Conservation (phyloP, 2,113 vertebrate species). For the Pelusios castaneus region DNA sequence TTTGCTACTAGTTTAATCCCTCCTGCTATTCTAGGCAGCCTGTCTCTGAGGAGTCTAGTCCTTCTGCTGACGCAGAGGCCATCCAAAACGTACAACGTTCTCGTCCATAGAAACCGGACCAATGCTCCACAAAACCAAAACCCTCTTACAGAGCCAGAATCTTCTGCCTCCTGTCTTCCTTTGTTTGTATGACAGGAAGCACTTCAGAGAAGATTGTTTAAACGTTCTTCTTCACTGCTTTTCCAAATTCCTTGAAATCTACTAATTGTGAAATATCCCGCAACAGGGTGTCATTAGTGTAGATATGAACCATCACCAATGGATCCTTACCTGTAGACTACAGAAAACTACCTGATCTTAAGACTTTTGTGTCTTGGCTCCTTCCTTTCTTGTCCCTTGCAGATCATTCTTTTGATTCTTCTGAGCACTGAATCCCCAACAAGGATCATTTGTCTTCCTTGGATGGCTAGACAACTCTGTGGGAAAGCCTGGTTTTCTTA, state of each 20-base stretch:
- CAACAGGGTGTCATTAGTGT: background rate
- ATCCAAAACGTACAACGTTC: background rate
- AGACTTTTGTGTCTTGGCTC: too few species aligned
- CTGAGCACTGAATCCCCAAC: too few species aligned
- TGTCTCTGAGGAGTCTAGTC: too few species aligned
- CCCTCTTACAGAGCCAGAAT: background rate
- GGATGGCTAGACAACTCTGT: too few species aligned
- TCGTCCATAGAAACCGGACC: background rate
- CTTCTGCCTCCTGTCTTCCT: background rate
- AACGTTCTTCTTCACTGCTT: too few species aligned
- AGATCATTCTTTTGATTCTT: too few species aligned
- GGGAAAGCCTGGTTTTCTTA: too few species aligned
- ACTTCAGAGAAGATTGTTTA: background rate
- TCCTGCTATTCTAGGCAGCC: too few species aligned
- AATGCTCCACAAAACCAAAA: background rate
- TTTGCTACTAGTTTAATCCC: too few species aligned
- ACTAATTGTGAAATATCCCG: background rate
- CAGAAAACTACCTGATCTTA: background rate
- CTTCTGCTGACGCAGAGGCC: too few species aligned
- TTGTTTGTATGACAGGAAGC: background rate
- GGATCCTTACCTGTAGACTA: background rate
- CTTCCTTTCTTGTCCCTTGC: too few species aligned
- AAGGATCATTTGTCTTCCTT: too few species aligned
- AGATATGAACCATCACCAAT: background rate
- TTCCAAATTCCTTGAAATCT: background rate